Evolutionary conservation across 2,797 vertebrate species (phyloP), one percentile per base, ranked within the genome.

Genomic region (Valencia hispanica): DNA sequence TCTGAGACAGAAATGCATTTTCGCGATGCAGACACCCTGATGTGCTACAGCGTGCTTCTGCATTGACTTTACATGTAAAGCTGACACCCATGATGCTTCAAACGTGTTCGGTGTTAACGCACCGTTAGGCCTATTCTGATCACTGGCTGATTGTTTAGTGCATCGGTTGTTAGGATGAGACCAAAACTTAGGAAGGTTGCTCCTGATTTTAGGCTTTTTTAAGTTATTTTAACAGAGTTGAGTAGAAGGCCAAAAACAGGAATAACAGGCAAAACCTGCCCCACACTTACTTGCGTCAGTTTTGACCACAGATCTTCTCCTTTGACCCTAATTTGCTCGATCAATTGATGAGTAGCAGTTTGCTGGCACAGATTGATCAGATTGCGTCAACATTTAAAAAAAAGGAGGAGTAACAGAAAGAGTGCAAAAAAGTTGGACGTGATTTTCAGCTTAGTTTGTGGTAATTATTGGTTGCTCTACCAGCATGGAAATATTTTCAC

Each of bases 251-350:
- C 14, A 65, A 63, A 65, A 65, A 17, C 11, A 12, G 41, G 72
- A 34, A 30, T 43, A 66, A 34, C 59, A 78, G 30, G 71, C 41
- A 34, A 55, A 72, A 45, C 59, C 18, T 45, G 30, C 34, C 17
- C 47, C n/a, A 45, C 32, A 53, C 48, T 45, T 59, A 12, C 43
- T 22, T 50, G 47, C n/a, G 14, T n/a, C 14, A 61, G 30, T 68
- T 71, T 68, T 78, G 32, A 72, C 30, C 22, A 55, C 47, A 66
- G 47, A 72, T 51, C 27, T 66, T 32, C 30, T 61, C 4, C 25
- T 12, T 73, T 61, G 55, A 22, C 11, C 41, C 17, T 4, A 27
- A 22, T 51, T 59, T 61, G 10, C 39, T 43, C 0, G 14, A 30
- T 27, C 30, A 73, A 22, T 27, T 8, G n/a, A 36, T n/a, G n/a